phyloP scores from a whole-genome alignment of 1,140 invertebrate species.

The Heliconius eleuchia region DNA sequence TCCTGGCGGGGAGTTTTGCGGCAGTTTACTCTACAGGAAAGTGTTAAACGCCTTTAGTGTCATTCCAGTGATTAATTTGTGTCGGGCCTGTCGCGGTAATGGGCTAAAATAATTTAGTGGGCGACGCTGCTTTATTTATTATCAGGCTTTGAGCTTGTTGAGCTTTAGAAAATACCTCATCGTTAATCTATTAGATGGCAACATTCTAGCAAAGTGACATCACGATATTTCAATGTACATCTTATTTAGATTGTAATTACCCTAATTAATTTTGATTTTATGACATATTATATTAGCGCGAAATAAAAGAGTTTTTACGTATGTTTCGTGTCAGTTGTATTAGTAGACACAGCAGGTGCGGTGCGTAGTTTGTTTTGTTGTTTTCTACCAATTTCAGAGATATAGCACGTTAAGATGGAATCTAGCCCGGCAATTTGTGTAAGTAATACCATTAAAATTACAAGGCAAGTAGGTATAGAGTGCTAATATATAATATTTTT shows the following conservation, averaged over 20 bases:
- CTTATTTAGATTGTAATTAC: not conserved
- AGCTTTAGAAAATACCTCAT: slow-evolving; percentile 54
- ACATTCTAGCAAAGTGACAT: not conserved
- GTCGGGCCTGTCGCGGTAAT: slow-evolving; percentile 71
- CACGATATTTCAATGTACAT: not conserved
- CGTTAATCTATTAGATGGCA: slow-evolving; percentile 45
- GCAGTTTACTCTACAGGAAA: slow-evolving; percentile 51
- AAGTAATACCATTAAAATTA: too few species aligned
- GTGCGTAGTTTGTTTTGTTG: not conserved
- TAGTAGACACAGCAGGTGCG: not conserved
- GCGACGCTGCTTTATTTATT: slow-evolving; percentile 69
- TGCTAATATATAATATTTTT: too few species aligned
- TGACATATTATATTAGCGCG: not conserved
- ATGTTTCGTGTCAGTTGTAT: not conserved
- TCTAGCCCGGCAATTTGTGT: too few species aligned
- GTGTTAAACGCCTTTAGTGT: slow-evolving; percentile 76
- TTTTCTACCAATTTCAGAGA: not conserved
- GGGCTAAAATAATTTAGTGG: slow-evolving; percentile 78
- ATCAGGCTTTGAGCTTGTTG: slow-evolving; percentile 45
- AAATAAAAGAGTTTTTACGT: not conserved
- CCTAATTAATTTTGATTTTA: slow-evolving; percentile 5
- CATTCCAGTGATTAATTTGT: slow-evolving; percentile 78
- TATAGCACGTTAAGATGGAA: not conserved
- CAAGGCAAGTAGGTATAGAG: too few species aligned
- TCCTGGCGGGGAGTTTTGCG: slow-evolving; percentile 38